Base-by-base conservation (phyloP, 23 tunicate species). In the Aplidium turbinatum region DNA sequence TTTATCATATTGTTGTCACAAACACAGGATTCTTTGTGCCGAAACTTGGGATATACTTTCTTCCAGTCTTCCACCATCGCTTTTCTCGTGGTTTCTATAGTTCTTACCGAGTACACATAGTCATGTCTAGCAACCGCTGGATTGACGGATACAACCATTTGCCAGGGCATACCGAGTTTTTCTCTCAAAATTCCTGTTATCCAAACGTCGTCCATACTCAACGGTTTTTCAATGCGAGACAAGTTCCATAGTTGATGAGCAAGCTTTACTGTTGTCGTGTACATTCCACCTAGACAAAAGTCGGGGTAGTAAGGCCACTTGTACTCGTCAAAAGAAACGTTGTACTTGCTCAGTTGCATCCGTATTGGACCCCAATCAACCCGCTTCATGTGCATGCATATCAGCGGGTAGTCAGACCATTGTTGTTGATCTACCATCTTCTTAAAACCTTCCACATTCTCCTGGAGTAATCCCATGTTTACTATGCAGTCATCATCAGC, bases 271-370 rank as follows among this genome's bases (percentile, higher is more conserved):
- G 5, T 21, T 6, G 64, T 47, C 19, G 77, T 70, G 36, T 70
- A 70, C 58, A 70, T 47, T 47, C 77, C 77, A 11, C 77, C 77
- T 4, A 70, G 61, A 29, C 77, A 70, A 28, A 50, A 48, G 38
- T 47, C 60, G 23, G 77, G 77, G 24, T 48, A 70, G 22, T 47
- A 70, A 22, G 77, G 63, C 77, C 77, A 70, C 21, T 47, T 47
- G 35, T 70, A 70, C 3, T 22, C 38, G 24, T 70, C 36, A 25
- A 47, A 24, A 28, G 77, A 70, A 9, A 70, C 77, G 26, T 48
- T 47, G 26, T 70, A 47, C 26, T 70, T 70, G 38, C 39, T 31
- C 36, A 36, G 6, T 7, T 19, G 13, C 24, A 27, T 27, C 22
- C 77, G 42, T 5, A 70, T 30, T 22, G 77, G 77, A 7, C 38